A percentile compares a stretch with the other conserved stretches of the same genome.
These are phyloP conservation scores for Trichomalopsis sarcophagae DNA, from an alignment of 1,140 invertebrate species.

Conservation along the genomic window DNA sequence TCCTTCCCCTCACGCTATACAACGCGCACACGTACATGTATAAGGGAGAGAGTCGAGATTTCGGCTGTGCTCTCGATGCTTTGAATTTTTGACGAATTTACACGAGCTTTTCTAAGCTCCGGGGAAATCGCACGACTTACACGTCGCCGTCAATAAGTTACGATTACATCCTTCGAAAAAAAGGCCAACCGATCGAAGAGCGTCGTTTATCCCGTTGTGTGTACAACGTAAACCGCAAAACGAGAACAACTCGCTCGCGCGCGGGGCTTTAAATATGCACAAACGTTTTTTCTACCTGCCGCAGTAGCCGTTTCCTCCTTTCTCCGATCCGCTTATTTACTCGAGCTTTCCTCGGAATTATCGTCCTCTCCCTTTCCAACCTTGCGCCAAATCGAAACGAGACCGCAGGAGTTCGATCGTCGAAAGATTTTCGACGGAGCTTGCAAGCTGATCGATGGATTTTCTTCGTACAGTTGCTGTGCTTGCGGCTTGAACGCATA, in stretches of 20 bases:
- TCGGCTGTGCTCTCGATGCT: too few relatives aligned
- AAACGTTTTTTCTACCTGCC: conserved; percentile 16
- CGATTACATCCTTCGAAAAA: not conserved
- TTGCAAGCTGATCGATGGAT: conserved; percentile 34
- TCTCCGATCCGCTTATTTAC: conserved; percentile 11
- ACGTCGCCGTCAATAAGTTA: too few relatives aligned
- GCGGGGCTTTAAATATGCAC: conserved; percentile 23
- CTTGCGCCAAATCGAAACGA: conserved; percentile 47
- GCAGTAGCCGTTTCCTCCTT: not conserved
- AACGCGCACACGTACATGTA: not conserved
- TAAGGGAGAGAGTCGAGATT: not conserved
- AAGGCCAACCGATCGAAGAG: not conserved
- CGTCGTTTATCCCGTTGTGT: not conserved
- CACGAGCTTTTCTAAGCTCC: too few relatives aligned
- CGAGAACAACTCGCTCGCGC: not conserved
- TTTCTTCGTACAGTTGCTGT: not conserved
- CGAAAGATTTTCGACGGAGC: not conserved
- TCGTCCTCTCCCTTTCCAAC: conserved; percentile 28
- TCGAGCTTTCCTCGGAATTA: not conserved
- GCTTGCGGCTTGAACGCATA: not conserved
- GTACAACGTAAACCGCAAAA: not conserved
- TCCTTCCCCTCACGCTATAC: not conserved
- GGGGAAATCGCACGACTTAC: too few relatives aligned
- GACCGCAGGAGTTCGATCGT: conserved; percentile 36
- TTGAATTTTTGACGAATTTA: too few relatives aligned